phyloP scores from a whole-genome alignment of 2,797 vertebrate species.

The Liparis tanakae region DNA sequence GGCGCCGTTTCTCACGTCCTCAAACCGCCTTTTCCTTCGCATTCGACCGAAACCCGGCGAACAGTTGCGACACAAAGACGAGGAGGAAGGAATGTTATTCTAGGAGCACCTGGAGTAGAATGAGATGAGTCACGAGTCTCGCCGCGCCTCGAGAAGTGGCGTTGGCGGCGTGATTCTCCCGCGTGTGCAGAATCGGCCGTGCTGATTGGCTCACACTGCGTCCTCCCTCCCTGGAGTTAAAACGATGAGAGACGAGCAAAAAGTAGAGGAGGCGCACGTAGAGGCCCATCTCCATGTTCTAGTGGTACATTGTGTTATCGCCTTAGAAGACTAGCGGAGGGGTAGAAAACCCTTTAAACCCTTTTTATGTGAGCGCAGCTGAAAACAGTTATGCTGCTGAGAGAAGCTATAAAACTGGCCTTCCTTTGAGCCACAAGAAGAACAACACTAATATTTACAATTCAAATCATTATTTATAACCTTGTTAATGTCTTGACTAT shows the following conservation, averaged over 20 bases:
- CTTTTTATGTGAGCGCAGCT: too few species aligned
- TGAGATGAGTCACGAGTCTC: conserved; percentile 22
- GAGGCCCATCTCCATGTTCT: too few species aligned
- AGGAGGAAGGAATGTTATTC: conserved; percentile 43
- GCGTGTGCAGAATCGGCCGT: neutral
- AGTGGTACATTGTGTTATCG: too few species aligned
- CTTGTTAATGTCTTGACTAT: too few species aligned
- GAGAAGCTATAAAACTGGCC: too few species aligned
- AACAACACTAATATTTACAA: too few species aligned
- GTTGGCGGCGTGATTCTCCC: too few species aligned
- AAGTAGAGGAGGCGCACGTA: neutral
- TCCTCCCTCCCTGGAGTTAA: conserved; percentile 4
- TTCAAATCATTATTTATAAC: too few species aligned
- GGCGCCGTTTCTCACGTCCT: neutral
- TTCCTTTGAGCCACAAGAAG: too few species aligned
- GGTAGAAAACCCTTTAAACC: too few species aligned
- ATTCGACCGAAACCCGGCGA: conserved; percentile 13
- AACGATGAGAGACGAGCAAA: neutral
- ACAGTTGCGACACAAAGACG: neutral
- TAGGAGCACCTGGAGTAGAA: conserved; percentile 32
- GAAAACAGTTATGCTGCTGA: too few species aligned
- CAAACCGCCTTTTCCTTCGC: conserved; percentile 3
- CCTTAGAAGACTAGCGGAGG: too few species aligned
- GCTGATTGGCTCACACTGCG: neutral
- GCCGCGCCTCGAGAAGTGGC: conserved; percentile 39